phyloP scores from a whole-genome alignment of 2,888 invertebrate genomes.

The Himalopsyche anomala region DNA sequence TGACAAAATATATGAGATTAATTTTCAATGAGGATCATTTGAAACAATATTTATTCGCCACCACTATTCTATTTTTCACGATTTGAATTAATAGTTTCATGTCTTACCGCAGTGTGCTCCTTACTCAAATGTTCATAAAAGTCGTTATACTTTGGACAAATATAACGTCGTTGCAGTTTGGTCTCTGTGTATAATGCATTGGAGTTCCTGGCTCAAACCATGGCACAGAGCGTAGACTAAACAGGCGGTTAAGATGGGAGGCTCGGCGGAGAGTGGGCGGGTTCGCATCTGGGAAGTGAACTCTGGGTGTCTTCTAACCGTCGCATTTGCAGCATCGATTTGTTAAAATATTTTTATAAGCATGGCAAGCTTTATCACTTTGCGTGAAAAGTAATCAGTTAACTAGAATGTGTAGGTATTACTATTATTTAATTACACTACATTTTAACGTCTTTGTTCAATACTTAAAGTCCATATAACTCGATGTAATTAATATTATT shows the following conservation, averaged over 20 bases:
- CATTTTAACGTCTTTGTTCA: too few species aligned
- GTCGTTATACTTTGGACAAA: background rate
- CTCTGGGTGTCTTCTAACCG: background rate
- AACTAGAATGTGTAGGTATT: too few species aligned
- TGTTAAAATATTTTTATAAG: background rate
- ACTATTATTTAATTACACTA: too few species aligned
- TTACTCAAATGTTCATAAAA: background rate
- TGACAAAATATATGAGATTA: too few species aligned
- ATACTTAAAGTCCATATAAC: too few species aligned
- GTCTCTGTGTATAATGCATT: background rate
- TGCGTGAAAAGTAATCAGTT: too few species aligned
- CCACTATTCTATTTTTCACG: too few species aligned
- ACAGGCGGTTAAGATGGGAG: background rate
- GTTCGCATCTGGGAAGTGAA: constrained; percentile 1
- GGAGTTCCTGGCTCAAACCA: background rate
- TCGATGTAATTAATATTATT: too few species aligned
- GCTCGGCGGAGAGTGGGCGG: background rate
- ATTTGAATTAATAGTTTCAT: background rate
- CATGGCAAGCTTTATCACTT: background rate
- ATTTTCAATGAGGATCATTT: too few species aligned
- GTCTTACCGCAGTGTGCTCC: background rate
- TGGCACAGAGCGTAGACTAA: background rate
- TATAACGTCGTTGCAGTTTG: background rate
- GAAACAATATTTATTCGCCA: too few species aligned
- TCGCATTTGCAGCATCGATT: constrained; percentile 21